Evolutionary conservation across 2,888 invertebrate genomes (phyloP).

Genomic region (Macrophya alboannulata): DNA sequence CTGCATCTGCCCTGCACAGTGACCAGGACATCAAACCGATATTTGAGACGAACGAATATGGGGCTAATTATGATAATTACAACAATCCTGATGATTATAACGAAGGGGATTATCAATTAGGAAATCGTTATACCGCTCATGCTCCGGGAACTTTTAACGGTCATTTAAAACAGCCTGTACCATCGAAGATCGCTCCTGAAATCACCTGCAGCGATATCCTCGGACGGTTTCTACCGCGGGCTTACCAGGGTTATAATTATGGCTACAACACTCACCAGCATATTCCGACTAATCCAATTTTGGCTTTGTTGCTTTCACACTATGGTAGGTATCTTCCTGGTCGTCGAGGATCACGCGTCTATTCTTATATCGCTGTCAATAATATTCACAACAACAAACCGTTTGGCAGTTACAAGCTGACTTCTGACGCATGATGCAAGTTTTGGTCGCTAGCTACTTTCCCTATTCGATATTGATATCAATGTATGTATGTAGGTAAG

Average conservation of each 20-base stretch:
- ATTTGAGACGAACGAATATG: constrained; percentile 9
- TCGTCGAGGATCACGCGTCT: constrained; percentile 70
- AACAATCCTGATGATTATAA: not conserved
- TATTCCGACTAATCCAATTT: constrained; percentile 83
- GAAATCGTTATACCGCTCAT: not conserved
- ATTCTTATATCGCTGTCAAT: constrained; percentile 85
- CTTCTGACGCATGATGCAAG: constrained; percentile 47
- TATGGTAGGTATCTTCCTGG: constrained; percentile 84
- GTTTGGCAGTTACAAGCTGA: constrained; percentile 83
- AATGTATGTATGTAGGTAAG: too few species aligned
- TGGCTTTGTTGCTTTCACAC: constrained; percentile 84
- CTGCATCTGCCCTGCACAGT: not conserved
- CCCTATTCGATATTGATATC: not conserved
- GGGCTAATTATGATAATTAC: not conserved
- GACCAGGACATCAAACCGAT: constrained; percentile 15
- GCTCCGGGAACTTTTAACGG: not conserved
- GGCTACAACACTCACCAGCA: constrained; percentile 83
- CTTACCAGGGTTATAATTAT: constrained; percentile 60
- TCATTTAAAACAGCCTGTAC: not conserved
- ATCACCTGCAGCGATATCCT: not conserved
- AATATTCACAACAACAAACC: constrained; percentile 86
- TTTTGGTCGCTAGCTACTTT: not conserved
- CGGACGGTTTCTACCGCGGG: not conserved
- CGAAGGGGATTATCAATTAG: constrained; percentile 27
- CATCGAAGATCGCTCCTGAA: not conserved